Evolutionary conservation across 2,888 invertebrate genomes (phyloP).

Genomic region (Sminthurinus aureus): DNA sequence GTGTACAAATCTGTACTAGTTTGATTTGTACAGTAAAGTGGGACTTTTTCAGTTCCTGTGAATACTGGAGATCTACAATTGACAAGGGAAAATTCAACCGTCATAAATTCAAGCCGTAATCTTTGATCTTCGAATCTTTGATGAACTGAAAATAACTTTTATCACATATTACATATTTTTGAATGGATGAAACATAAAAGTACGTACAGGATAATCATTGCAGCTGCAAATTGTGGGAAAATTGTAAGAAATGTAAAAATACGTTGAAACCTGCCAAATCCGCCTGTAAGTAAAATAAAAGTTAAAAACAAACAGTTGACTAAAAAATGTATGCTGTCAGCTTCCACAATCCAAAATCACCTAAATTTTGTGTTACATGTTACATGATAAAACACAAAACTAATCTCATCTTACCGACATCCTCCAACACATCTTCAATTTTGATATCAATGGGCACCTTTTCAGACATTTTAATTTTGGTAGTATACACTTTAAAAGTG

Average conservation of each 20-base stretch:
- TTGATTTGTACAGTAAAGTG: constrained; percentile 36
- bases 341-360: neutral
- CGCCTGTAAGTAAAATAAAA: constrained; percentile 33
- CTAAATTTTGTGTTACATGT: neutral
- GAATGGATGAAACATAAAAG: neutral
- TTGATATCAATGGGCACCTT: constrained; percentile 20
- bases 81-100: neutral
- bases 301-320: constrained; percentile 1
- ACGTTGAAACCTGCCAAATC: constrained; percentile 38
- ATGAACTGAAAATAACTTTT: neutral
- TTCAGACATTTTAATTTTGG: neutral
- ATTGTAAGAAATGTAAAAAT: constrained; percentile 30
- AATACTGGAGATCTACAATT: constrained; percentile 32
- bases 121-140: neutral
- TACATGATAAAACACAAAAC: constrained; percentile 12
- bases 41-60: constrained; percentile 39
- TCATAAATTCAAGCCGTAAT: neutral
- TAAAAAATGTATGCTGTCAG: neutral
- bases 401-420: constrained; percentile 42
- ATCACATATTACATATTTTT: too few species aligned
- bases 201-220: constrained; percentile 32
- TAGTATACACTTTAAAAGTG: neutral
- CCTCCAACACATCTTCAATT: constrained; percentile 51
- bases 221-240: constrained; percentile 39
- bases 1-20: constrained; percentile 34